Conservation (phyloP, 2,797 vertebrate genomes). For the Philypnodon macrostomus region DNA sequence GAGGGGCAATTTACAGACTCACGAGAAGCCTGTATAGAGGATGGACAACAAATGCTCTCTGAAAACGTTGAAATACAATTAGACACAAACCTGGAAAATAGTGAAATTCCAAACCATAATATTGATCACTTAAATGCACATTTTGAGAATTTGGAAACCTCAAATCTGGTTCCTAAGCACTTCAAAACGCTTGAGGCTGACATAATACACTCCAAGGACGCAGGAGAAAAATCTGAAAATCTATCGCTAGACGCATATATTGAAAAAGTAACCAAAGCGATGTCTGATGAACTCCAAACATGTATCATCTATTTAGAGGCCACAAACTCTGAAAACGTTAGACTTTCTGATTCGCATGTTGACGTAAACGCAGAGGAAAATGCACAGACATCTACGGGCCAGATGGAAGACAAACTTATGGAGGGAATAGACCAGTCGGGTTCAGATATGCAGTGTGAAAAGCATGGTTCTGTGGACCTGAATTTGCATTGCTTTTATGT, state of each 20-base stretch:
- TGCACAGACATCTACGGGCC: too few species aligned
- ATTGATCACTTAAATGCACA: too few species aligned
- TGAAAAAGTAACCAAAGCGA: neutral
- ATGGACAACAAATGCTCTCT: neutral
- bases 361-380: too few species aligned
- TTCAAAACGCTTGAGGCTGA: neutral
- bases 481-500: neutral
- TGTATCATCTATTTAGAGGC: constrained; percentile 2
- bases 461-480: neutral
- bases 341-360: neutral
- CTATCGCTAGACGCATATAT: neutral
- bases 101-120: too few species aligned
- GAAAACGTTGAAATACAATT: constrained; percentile 3
- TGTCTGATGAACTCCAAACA: neutral
- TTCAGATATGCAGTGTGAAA: neutral
- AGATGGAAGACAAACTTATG: neutral
- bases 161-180: neutral
- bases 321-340: neutral
- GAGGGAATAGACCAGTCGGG: neutral
- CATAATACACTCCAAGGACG: neutral
- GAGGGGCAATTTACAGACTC: neutral
- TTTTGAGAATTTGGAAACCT: neutral
- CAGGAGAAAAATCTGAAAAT: neutral
- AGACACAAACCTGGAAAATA: too few species aligned
- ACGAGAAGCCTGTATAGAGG: neutral